These are phyloP conservation scores for Anableps anableps DNA, from an alignment of 2,797 vertebrate species.

Conservation along the genomic window DNA sequence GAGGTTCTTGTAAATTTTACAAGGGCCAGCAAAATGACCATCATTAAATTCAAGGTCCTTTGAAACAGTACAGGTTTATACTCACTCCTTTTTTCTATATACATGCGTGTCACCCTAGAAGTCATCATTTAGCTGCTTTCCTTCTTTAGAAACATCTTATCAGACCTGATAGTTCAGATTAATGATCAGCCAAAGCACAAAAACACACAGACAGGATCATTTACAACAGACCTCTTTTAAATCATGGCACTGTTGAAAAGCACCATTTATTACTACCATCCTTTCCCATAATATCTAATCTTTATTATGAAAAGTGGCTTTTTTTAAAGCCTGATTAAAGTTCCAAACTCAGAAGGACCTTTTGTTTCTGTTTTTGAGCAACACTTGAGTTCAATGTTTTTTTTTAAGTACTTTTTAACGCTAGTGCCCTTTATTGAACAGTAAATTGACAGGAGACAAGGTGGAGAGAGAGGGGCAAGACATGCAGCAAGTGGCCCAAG, in stretches of 20 bases:
- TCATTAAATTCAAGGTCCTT: constrained; percentile 70
- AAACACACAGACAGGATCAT: constrained; percentile 63
- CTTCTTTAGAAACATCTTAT: constrained; percentile 66
- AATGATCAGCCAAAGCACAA: constrained; percentile 72
- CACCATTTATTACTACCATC: constrained; percentile 35
- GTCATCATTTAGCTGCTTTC: constrained; percentile 40
- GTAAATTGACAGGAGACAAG: too few relatives aligned
- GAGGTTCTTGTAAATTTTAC: constrained; percentile 57
- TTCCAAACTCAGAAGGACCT: not conserved
- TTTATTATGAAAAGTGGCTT: not conserved
- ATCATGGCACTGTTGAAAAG: constrained; percentile 49
- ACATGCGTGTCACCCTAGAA: constrained; percentile 31
- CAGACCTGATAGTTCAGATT: constrained; percentile 67
- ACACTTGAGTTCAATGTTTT: not conserved
- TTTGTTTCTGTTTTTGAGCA: not conserved
- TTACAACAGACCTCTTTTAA: constrained; percentile 56
- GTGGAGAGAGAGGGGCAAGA: too few relatives aligned
- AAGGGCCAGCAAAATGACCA: constrained; percentile 46
- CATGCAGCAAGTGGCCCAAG: too few relatives aligned
- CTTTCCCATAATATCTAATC: not conserved
- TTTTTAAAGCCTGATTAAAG: not conserved
- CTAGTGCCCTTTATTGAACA: too few relatives aligned
- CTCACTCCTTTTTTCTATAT: constrained; percentile 16
- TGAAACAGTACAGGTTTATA: constrained; percentile 27
- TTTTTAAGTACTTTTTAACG: too few relatives aligned